phyloP scores from a whole-genome alignment of 2,797 vertebrate species.

The Pangasius djambal region DNA sequence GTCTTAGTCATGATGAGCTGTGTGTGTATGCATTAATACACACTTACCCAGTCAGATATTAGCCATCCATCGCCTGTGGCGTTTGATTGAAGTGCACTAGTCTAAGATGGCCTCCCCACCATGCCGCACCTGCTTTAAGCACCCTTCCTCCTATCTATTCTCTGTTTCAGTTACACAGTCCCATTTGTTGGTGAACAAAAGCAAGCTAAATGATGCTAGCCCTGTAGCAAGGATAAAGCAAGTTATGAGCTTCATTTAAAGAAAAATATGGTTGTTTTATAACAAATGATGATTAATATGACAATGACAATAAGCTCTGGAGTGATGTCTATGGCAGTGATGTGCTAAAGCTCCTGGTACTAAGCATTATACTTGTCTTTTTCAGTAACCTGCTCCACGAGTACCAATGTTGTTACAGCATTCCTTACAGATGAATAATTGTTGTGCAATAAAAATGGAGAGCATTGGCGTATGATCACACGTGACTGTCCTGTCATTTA shows the following conservation, averaged over 20 bases:
- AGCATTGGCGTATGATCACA: conserved; percentile 75
- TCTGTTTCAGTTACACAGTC: neutral
- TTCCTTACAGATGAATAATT: conserved; percentile 80
- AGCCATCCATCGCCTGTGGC: conserved; percentile 40
- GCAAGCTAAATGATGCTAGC: neutral
- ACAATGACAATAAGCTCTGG: conserved; percentile 28
- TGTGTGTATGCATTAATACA: conserved; percentile 69
- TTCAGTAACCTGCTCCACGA: conserved; percentile 78
- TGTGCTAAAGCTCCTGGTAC: conserved; percentile 59
- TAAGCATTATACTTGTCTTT: conserved; percentile 74
- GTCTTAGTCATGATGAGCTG: conserved; percentile 44
- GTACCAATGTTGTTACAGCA: conserved; percentile 80
- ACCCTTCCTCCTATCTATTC: neutral
- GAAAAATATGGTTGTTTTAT: neutral
- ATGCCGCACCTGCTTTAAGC: neutral
- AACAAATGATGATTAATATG: neutral
- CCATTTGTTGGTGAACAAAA: neutral
- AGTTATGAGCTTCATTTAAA: neutral
- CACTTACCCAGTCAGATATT: conserved; percentile 60
- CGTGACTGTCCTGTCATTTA: neutral
- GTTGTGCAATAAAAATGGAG: conserved; percentile 84
- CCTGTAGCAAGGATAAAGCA: conserved; percentile 9
- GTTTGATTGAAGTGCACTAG: conserved; percentile 46
- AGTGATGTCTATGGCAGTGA: conserved; percentile 56
- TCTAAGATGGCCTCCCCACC: neutral